Evolutionary conservation across 2,797 vertebrate genomes (phyloP).

Genomic region (Sebastes steindachneri): DNA sequence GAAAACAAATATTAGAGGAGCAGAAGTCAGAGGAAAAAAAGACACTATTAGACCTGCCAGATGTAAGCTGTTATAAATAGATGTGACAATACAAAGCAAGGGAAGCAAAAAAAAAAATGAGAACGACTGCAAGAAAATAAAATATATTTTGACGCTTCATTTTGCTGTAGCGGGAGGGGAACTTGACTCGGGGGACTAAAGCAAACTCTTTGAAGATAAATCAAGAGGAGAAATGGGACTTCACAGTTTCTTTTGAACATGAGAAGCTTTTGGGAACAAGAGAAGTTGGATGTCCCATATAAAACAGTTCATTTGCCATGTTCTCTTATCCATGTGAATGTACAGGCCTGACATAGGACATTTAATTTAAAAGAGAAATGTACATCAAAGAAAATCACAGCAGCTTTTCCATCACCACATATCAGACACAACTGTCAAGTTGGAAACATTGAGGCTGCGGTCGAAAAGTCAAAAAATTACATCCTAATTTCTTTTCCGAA

Average conservation of each 20-base stretch:
- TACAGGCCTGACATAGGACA: neutral
- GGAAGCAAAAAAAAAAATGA: constrained; percentile 10
- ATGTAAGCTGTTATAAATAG: constrained; percentile 71
- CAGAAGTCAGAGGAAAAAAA: constrained; percentile 47
- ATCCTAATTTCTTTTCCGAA: no score
- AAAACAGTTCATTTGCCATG: neutral
- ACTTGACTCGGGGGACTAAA: constrained; percentile 53
- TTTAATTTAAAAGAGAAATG: constrained; percentile 4
- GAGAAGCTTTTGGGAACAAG: constrained; percentile 29
- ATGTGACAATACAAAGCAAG: constrained; percentile 70
- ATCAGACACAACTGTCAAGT: neutral
- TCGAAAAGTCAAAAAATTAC: no score
- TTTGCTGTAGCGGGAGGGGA: constrained; percentile 58
- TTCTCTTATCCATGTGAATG: neutral
- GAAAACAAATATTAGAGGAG: constrained; percentile 55
- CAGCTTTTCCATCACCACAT: neutral
- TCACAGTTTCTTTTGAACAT: constrained; percentile 41
- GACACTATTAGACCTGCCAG: constrained; percentile 24
- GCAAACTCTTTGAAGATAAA: constrained; percentile 69
- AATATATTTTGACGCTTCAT: constrained; percentile 57
- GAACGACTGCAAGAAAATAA: constrained; percentile 40
- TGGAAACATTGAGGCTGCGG: constrained; percentile 2
- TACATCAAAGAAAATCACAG: neutral
- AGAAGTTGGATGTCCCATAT: neutral
- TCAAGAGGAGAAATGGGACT: constrained; percentile 39